phyloP scores from a whole-genome alignment of 1,140 invertebrate species.

The Lethrus apterus region DNA sequence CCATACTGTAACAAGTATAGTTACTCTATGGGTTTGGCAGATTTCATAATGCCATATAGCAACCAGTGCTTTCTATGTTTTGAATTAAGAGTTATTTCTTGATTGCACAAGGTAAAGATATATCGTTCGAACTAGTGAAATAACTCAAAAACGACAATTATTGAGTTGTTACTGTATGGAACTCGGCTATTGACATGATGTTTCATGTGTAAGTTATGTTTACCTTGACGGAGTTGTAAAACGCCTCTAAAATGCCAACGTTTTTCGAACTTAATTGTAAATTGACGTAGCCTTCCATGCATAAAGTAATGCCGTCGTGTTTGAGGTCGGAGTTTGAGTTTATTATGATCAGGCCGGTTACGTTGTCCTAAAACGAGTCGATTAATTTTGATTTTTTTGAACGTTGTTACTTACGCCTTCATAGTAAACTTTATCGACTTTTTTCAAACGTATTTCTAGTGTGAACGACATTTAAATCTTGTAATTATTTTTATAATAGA shows the following conservation, averaged over 20 bases:
- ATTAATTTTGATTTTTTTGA: slow-evolving; percentile 15
- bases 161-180: no score
- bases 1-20: no score
- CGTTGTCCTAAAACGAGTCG: slow-evolving; percentile 58
- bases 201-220: not conserved
- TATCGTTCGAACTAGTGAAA: no score
- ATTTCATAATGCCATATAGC: no score
- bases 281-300: slow-evolving; percentile 82
- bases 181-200: no score
- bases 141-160: no score
- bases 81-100: no score
- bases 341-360: slow-evolving; percentile 74
- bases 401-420: slow-evolving; percentile 59
- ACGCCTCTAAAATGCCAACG: slow-evolving; percentile 90
- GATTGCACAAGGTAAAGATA: no score
- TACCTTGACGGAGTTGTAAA: slow-evolving; percentile 73
- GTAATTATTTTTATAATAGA: no score
- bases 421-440: slow-evolving; percentile 74
- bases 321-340: slow-evolving; percentile 71
- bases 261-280: slow-evolving; percentile 90
- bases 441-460: slow-evolving; percentile 69
- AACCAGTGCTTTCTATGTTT: no score
- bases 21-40: no score
- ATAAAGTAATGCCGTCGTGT: slow-evolving; percentile 84
- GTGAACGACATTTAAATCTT: slow-evolving; percentile 61